Evolutionary conservation across 1,140 invertebrate species (phyloP), one percentile per base, ranked within the genome.

Genomic region (Euwallacea similis): DNA sequence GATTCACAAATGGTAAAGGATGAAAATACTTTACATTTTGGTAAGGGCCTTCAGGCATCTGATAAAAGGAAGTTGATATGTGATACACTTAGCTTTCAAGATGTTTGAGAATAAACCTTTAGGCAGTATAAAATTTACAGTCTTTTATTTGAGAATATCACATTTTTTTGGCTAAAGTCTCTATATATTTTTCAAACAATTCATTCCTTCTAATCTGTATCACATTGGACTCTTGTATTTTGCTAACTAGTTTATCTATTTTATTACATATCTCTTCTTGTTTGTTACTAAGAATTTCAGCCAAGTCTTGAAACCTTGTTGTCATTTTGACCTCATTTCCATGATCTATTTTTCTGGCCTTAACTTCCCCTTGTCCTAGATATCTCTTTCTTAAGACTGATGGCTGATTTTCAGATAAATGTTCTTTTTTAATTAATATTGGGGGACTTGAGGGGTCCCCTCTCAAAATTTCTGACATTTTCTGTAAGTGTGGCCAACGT

Each of bases 101-200:
- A 33, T 33, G 21, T 33, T 33, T 33, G 1, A 33, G 21, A 33
- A 33, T 33, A 33, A 33, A 33, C 4, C 21, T 2, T 33, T 33
- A 1, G 4, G 1, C 1, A 4, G 4, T 33, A 33, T 33, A 33
- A 33, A 33, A 2, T 33, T 33, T 33, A 33, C 21, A 33, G 21
- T 33, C 4, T 33, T 33, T 33, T 33, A 33, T 33, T 33, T 33
- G 21, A 33, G 21, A 33, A 33, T 33, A 33, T 33, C 21, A 33
- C 21, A 33, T 33, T 33, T 33, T 33, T 33, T 33, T 33, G 21
- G 21, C 21, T 7, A 50, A 13, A 11, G 46, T 7, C 13, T 50
- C 9, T 11, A 50, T 50, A 50, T 50, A 50, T 13, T 50, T 50
- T 50, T 50, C 46, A 50, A 50, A 50, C 46, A 50, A 13, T 50